Base-by-base conservation (phyloP, 1,140 invertebrate genomes). In the Drosophila takahashii region DNA sequence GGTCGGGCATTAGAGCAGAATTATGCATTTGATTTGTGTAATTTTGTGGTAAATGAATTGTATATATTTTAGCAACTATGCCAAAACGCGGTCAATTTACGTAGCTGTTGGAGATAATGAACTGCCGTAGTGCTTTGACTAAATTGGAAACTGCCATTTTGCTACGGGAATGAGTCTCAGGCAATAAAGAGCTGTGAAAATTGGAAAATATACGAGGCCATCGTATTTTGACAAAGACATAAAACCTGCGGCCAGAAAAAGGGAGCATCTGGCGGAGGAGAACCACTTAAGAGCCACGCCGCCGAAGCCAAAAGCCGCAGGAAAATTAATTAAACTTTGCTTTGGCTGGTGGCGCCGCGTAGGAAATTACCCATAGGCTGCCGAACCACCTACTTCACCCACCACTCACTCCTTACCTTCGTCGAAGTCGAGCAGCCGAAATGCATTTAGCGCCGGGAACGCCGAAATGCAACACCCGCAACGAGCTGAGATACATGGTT, bases 251-350 rank as follows among this genome's bases (percentile, higher is more conserved):
- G 34, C 50, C 41, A 48, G 22, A 51, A 59, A 59, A 70, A 44
- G 50, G 48, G 29, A 48, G 69, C 69, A 32, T 73, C 42, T 54
- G 9, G 10, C 39, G 58, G 18, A 42, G 71, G 10, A 51, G 58
- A 75, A 73, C 71, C 71, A 75, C 71, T 74, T 75, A 75, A 75
- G 59, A 75, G 52, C 34, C 56, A 41, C 26, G 45, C 45, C 27
- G 48, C 42, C 70, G 37, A 72, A 76, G 72, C 72, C 72, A 75
- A 75, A 75, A 75, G 72, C 72, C 72, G 60, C 72, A 76, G 72
- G 72, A 51, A 75, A 75, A 75, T 76, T 75, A 75, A 75, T 75
- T 75, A 75, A 75, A 75, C 72, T 75, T 76, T 74, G 69, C 72
- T 75, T 76, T 74, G 48, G 47, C 41, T 62, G 58, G n/a, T 13